phyloP scores from a whole-genome alignment of 92 coral and sea anemone species.

The Palythoa grandis region DNA sequence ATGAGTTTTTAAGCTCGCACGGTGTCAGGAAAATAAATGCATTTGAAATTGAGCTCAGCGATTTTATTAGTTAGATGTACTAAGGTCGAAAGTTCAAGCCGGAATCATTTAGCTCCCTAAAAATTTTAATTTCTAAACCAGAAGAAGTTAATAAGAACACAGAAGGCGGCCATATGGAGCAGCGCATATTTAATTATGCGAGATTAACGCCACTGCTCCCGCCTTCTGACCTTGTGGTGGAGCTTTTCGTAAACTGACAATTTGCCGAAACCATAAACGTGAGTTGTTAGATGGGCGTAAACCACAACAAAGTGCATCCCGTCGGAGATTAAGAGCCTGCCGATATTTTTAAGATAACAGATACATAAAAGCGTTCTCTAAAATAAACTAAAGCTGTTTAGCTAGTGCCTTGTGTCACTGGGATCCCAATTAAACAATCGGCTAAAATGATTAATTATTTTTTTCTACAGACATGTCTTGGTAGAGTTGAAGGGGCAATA shows the following conservation, averaged over 20 bases:
- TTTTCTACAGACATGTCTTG: not conserved
- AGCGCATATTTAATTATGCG: not conserved
- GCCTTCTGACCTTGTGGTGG: slow-evolving; percentile 16
- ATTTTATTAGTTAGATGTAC: not conserved
- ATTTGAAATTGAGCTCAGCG: not conserved
- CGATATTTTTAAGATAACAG: not conserved
- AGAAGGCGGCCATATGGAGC: slow-evolving; percentile 45
- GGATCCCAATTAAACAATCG: not conserved
- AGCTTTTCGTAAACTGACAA: not conserved
- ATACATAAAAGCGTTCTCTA: not conserved
- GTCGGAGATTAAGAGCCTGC: slow-evolving; percentile 15
- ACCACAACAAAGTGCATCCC: not conserved
- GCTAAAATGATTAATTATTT: not conserved
- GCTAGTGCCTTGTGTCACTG: not conserved
- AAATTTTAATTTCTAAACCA: slow-evolving; percentile 34
- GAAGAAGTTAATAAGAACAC: not conserved
- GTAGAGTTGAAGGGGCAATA: slow-evolving; percentile 20
- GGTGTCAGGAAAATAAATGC: slow-evolving; percentile 25
- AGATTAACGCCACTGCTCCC: not conserved
- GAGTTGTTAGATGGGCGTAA: slow-evolving; percentile 22
- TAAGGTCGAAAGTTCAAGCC: slow-evolving; percentile 1
- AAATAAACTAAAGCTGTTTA: not conserved
- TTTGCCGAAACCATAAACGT: slow-evolving; percentile 6
- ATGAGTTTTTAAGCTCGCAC: slow-evolving; percentile 31
- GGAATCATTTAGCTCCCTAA: slow-evolving; percentile 15